Evolutionary conservation across 2,113 vertebrate genomes (phyloP).

Genomic region (Daboia siamensis): DNA sequence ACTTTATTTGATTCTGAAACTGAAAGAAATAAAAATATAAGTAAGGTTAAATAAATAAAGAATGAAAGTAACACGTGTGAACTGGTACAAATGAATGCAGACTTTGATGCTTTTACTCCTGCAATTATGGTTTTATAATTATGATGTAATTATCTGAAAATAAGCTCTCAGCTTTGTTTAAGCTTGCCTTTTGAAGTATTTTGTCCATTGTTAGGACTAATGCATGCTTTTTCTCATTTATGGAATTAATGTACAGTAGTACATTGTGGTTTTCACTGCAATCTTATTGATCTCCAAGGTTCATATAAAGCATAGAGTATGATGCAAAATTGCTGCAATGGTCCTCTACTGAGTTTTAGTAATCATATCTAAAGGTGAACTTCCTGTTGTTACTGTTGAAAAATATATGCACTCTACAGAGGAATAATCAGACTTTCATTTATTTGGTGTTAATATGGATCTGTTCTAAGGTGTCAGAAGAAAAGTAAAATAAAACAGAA

Average conservation of each 20-base stretch:
- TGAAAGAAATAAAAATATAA: not conserved
- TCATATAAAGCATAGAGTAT: not conserved
- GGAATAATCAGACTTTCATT: not conserved
- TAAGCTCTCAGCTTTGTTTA: constrained; percentile 2
- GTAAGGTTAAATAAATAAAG: not conserved
- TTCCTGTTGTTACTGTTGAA: not conserved
- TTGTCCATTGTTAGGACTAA: not conserved
- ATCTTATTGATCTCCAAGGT: not conserved
- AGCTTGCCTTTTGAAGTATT: not conserved
- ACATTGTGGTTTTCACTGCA: not conserved
- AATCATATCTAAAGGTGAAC: not conserved
- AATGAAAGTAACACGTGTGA: not conserved
- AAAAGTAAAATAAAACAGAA: not conserved
- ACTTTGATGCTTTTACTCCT: not conserved
- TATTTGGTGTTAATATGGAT: not conserved
- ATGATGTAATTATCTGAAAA: constrained; percentile 9
- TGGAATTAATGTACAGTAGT: not conserved
- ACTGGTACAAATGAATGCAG: not conserved
- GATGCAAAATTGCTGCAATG: not conserved
- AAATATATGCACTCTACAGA: not conserved
- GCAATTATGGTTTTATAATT: constrained; percentile 6
- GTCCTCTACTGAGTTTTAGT: not conserved
- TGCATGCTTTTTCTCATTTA: not conserved
- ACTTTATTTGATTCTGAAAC: not conserved
- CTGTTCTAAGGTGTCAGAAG: not conserved